These are phyloP conservation scores for Accipiter virgatus DNA, from an alignment of 2,113 vertebrate species.

Conservation along the genomic window DNA sequence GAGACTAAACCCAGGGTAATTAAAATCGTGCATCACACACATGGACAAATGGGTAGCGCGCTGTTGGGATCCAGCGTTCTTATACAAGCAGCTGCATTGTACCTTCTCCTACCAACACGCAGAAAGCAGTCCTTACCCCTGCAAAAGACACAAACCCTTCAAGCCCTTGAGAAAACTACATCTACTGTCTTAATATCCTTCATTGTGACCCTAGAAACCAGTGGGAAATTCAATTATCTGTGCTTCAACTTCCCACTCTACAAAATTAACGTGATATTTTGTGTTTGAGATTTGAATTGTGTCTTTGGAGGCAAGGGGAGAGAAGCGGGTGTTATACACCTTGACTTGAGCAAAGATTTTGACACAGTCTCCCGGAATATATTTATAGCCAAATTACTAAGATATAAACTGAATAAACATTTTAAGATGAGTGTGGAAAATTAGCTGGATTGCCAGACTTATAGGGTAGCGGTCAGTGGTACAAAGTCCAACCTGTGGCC, in stretches of 20 bases:
- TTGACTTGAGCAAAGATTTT: neutral
- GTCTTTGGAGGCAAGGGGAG: neutral
- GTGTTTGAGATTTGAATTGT: neutral
- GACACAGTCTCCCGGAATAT: neutral
- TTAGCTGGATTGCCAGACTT: neutral
- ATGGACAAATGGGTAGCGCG: neutral
- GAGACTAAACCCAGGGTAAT: neutral
- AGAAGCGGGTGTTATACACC: accelerated
- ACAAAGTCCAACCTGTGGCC: neutral
- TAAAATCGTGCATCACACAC: neutral
- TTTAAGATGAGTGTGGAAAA: neutral
- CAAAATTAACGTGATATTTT: neutral
- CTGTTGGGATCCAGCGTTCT: neutral
- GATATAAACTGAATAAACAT: neutral
- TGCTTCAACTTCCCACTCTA: neutral
- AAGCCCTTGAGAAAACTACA: neutral
- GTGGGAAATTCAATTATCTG: neutral
- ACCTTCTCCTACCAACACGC: neutral
- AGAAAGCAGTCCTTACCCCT: neutral
- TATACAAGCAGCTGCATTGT: neutral
- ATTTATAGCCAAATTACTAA: neutral
- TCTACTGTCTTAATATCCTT: neutral
- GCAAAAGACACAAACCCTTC: neutral
- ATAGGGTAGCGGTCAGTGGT: neutral
- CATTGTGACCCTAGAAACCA: neutral